Conservation (phyloP, 1,140 invertebrate genomes). For the Papilio dardanus region DNA sequence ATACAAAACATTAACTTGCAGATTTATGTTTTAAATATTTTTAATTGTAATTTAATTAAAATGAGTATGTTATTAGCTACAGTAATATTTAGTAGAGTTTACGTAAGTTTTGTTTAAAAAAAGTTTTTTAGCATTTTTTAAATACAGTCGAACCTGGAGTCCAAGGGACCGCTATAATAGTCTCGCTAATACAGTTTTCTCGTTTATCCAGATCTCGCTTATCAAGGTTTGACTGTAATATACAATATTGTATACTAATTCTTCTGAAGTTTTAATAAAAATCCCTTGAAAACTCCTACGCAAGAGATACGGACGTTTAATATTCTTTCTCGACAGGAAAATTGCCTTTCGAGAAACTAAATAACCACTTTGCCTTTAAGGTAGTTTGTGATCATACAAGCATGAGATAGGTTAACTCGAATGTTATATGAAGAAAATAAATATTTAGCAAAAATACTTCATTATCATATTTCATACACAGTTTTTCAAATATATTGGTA, state of each 20-base stretch:
- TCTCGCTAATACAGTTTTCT: too few species aligned
- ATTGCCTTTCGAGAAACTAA: constrained; percentile 20
- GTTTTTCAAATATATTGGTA: too few species aligned
- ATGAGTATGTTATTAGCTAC: not conserved
- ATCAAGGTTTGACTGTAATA: too few species aligned
- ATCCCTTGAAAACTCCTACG: not conserved
- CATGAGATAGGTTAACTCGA: not conserved
- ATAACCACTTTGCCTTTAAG: constrained; percentile 20
- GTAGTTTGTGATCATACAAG: constrained; percentile 3
- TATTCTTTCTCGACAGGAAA: constrained; percentile 28
- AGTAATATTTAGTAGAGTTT: not conserved
- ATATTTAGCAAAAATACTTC: not conserved
- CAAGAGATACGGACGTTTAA: constrained; percentile 5
- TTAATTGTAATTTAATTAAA: not conserved
- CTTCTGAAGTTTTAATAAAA: not conserved
- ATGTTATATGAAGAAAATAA: not conserved
- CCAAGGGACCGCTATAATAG: too few species aligned
- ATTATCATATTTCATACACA: too few species aligned
- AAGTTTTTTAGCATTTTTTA: too few species aligned
- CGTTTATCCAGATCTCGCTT: too few species aligned
- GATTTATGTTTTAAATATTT: not conserved
- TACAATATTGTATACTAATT: not conserved
- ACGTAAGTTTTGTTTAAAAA: not conserved
- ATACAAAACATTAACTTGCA: constrained; percentile 1
- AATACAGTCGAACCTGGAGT: too few species aligned